Evolutionary conservation across 2,888 invertebrate genomes (phyloP), one percentile per base, ranked within the genome.

Genomic region (Dicyrtoma fusca): DNA sequence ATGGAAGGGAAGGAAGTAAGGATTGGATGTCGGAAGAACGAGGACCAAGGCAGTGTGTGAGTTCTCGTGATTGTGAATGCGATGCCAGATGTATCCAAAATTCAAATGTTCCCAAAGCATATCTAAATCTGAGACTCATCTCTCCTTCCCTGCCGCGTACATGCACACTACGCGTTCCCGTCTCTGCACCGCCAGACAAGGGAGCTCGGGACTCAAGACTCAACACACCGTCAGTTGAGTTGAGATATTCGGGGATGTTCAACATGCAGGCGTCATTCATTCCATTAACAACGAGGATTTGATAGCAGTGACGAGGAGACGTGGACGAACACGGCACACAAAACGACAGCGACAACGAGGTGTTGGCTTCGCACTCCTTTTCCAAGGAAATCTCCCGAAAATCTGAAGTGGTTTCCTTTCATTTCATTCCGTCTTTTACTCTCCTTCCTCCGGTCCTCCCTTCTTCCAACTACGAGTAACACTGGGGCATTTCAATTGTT

Each of bases 221-320:
- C n/a, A n/a, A n/a, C n/a, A n/a, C n/a, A n/a, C n/a, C n/a, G n/a
- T n/a, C 34, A 34, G 34, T 34, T 34, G 4, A 34, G 34, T 34
- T 34, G 4, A 34, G 34, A 34, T 34, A 34, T 57, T 26, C 25
- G 3, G 14, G 25, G 57, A n/a, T 66, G 66, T 55, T 66, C 53
- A 66, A 44, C 34, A 66, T 66, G 66, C 66, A 66, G 53, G 66
- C 66, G 66, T 66, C 66, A 66, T 55, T 66, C 55, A 53, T 66
- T 66, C 66, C 66, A 66, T 66, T 66, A 66, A 53, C 66, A 66
- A 63, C 23, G 63, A 55, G 55, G 55, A 51, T 64, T 64, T 64
- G 51, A 66, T 66, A 53, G n/a, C 23, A 57, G 34, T 59, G 26
- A 57, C 57, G 14, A 23, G 13, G 59, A 34, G 34, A 34, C 34